These are phyloP conservation scores for Podotricha telesiphe DNA, from an alignment of 2,888 invertebrate species.

Conservation along the genomic window DNA sequence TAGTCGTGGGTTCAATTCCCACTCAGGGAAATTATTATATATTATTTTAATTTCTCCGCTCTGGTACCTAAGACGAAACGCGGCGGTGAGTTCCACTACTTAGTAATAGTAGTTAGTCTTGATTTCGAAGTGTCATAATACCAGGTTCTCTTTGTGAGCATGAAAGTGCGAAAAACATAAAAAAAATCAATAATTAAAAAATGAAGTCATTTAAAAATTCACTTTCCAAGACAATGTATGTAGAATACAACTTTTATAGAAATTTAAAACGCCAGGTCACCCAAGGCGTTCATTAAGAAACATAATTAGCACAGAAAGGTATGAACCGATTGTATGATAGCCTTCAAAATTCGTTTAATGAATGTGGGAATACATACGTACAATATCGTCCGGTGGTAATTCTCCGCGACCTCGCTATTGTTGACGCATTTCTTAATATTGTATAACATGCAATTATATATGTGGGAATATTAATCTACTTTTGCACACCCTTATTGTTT, in stretches of 20 bases:
- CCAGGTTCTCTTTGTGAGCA: too few relatives aligned
- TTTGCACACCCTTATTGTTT: conserved; percentile 21
- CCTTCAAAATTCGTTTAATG: conserved; percentile 63
- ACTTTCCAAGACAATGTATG: not conserved
- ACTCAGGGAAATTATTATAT: too few relatives aligned
- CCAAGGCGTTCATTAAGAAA: conserved; percentile 21
- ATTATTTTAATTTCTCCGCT: too few relatives aligned
- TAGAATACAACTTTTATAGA: not conserved
- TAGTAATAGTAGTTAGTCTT: too few relatives aligned
- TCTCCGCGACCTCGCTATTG: conserved; percentile 37
- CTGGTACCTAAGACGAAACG: too few relatives aligned
- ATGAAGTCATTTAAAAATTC: not conserved
- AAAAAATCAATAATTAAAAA: not conserved
- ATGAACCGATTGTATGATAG: conserved; percentile 43
- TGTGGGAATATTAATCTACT: conserved; percentile 29
- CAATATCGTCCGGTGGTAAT: conserved; percentile 32
- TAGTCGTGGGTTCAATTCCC: too few relatives aligned
- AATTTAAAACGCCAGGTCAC: conserved; percentile 2
- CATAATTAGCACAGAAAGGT: conserved; percentile 35
- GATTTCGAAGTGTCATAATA: too few relatives aligned
- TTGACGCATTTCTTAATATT: conserved; percentile 37
- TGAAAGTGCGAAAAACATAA: too few relatives aligned
- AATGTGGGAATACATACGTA: conserved; percentile 57
- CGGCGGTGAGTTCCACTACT: too few relatives aligned
- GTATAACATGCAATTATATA: conserved; percentile 33